Evolutionary conservation across 2,113 vertebrate species (phyloP).

Genomic region (Ceyx melanurus): DNA sequence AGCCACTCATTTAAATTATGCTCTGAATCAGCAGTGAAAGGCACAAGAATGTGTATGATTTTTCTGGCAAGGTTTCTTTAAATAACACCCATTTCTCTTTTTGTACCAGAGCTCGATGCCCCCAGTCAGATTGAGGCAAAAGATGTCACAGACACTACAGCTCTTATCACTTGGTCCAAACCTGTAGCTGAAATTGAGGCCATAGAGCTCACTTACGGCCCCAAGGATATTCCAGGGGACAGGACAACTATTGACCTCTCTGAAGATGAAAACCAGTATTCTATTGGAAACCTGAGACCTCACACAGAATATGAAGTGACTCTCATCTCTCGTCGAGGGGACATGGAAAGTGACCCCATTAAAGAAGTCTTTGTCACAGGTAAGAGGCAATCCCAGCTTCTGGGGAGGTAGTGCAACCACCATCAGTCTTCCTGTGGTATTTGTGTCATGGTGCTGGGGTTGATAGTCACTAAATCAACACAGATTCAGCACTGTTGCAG

Average conservation of each 20-base stretch:
- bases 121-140: conserved; percentile 90
- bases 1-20: neutral
- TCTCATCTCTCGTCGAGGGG: conserved; percentile 81
- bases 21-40: neutral
- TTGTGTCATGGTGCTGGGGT: neutral
- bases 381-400: conserved; percentile 16
- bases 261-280: conserved; percentile 87
- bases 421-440: neutral
- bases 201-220: conserved; percentile 85
- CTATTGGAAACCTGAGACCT: conserved; percentile 84
- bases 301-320: conserved; percentile 91
- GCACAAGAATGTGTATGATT: neutral
- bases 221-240: conserved; percentile 78
- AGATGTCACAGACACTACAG: conserved; percentile 92
- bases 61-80: neutral
- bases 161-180: conserved; percentile 91
- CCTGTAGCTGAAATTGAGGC: conserved; percentile 88
- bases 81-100: neutral
- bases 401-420: neutral
- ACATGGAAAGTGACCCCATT: conserved; percentile 82
- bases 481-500: neutral
- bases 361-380: conserved; percentile 90
- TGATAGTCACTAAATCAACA: neutral
- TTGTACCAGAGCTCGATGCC: conserved; percentile 84
- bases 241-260: conserved; percentile 83